A percentile compares a stretch with the other conserved stretches of the same genome.
Conservation (phyloP, 2,888 invertebrate genomes). For the Lithodes maja region DNA sequence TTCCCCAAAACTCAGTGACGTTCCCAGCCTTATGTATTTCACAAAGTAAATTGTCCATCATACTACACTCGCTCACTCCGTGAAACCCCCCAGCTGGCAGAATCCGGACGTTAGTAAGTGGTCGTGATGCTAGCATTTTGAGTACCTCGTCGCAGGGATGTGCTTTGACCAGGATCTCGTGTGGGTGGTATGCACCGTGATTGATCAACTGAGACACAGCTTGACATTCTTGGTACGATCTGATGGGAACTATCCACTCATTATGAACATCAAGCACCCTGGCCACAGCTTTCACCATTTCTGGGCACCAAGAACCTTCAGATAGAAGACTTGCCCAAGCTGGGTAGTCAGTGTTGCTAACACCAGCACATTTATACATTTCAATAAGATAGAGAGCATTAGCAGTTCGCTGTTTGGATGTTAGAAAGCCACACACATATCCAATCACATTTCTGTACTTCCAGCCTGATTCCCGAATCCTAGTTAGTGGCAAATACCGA, state of each 20-base stretch:
- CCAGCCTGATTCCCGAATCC: neutral
- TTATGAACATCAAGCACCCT: neutral
- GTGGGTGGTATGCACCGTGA: constrained; percentile 9
- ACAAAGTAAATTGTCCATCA: constrained; percentile 44
- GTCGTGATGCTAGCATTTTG: neutral
- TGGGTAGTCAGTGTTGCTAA: neutral
- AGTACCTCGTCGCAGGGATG: constrained; percentile 21
- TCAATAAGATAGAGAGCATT: neutral
- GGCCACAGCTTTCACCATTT: constrained; percentile 12
- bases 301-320: constrained; percentile 14
- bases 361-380: constrained; percentile 8
- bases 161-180: constrained; percentile 5
- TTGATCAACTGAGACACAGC: constrained; percentile 20
- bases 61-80: neutral
- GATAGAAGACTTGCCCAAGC: constrained; percentile 7
- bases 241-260: constrained; percentile 21
- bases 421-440: constrained; percentile 17
- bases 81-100: neutral
- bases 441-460: constrained; percentile 30
- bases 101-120: constrained; percentile 19
- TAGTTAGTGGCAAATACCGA: neutral
- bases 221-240: neutral
- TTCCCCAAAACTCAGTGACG: constrained; percentile 61
- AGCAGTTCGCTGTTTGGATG: neutral
- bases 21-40: constrained; percentile 54